A percentile compares a stretch with the other conserved stretches of the same genome.
Conservation (phyloP, 2,113 vertebrate species). For the Cinclus cinclus region DNA sequence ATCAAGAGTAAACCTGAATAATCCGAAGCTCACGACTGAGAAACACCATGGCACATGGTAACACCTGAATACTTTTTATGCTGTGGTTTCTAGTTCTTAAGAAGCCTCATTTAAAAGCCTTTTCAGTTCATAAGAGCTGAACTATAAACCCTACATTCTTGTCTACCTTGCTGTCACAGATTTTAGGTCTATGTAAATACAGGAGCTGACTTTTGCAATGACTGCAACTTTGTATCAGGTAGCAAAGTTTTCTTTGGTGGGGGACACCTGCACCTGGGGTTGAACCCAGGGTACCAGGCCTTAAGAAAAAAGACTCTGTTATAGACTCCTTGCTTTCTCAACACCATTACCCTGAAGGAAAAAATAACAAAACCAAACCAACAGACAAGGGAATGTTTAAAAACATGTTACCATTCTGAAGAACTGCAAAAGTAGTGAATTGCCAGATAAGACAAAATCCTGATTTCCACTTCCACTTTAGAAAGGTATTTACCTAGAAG, state of each 20-base stretch:
- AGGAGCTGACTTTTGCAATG: neutral
- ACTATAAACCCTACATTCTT: neutral
- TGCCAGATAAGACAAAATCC: neutral
- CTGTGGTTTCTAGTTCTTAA: neutral
- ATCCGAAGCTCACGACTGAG: neutral
- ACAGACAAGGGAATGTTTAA: neutral
- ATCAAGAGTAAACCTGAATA: neutral
- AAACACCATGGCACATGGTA: neutral
- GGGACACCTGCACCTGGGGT: neutral
- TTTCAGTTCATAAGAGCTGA: neutral
- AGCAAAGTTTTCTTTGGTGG: neutral
- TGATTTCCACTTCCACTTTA: neutral
- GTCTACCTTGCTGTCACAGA: neutral
- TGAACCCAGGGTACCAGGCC: neutral
- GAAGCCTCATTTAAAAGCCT: neutral
- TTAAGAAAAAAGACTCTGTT: neutral
- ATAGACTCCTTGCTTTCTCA: neutral
- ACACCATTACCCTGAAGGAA: neutral
- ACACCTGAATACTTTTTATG: neutral
- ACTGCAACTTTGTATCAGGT: neutral
- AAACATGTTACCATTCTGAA: neutral
- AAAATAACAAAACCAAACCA: neutral
- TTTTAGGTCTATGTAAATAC: neutral
- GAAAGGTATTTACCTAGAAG: neutral
- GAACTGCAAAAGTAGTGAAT: neutral